Base-by-base conservation (phyloP, 2,113 vertebrate genomes). In the Alethe diademata region DNA sequence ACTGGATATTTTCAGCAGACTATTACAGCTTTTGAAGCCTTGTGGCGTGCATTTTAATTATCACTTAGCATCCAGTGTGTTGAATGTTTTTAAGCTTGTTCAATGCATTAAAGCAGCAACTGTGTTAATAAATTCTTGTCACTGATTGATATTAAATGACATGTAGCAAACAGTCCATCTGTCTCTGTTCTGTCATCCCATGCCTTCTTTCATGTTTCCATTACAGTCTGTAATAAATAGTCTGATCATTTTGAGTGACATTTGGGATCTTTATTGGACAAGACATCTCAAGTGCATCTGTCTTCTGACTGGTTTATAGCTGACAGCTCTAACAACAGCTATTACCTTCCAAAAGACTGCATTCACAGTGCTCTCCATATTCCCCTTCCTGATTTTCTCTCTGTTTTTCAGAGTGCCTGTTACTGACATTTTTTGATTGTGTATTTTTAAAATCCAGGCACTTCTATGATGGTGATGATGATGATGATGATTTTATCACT, bases 241-340 rank as follows among this genome's bases (percentile, higher is more conserved):
- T 70, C 78, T 92, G 60, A 96, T 96, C 70, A 64, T 67, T 97
- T 93, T 96, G 93, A 97, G 74, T 95, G 93, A 82, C 86, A 95
- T 90, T 95, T 95, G 73, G 88, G 50, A 78, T 94, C 78, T 94
- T 88, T 95, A 93, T 90, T 92, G 86, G 90, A 74, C 78, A 91
- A 89, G 86, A 78, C 57, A 85, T 93, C 97, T 96, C 83, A 96
- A 97, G 84, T 74, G 19, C 69, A 95, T 86, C 65, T 88, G 71
- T 88, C 84, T 96, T 91, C 92, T 81, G 20, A 85, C 57, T 94
- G 57, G 72, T 81, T 96, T 84, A 58, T 78, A 88, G 66, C 79
- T 96, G 88, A 85, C 92, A 97, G 78, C 88, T 95, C 86, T 91
- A 93, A 90, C 78, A 96, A 69, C 60, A 93, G 74, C 56, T 83